Base-by-base conservation (phyloP, 2,888 invertebrate species). In the Rhagonycha lutea region DNA sequence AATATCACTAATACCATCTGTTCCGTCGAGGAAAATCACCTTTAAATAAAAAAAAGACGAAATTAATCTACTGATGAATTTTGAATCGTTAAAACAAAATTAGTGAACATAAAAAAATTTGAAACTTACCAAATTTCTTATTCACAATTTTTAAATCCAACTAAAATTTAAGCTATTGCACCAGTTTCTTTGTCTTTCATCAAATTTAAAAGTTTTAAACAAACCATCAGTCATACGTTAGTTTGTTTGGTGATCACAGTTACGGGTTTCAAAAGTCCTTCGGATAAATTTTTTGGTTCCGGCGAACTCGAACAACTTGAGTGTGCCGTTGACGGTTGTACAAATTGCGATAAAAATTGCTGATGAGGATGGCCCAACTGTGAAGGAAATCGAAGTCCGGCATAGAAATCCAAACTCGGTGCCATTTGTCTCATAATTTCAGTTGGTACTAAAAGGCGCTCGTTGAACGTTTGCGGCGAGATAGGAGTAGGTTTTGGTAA, bases 401-500 rank as follows among this genome's bases (percentile, higher is more conserved):
- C 85, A 82, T 89, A 90, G 73, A 90, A 86, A 71, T 91, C 90
- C 80, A 90, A 87, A 85, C 88, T 80, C 88, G 89, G 85, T 1
- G 88, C 89, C 86, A 78, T 89, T 88, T 78, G 90, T 86, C 73
- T 89, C 86, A 77, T 89, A 86, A 85, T 85, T 29, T 85, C 89
- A 69, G 86, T 84, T 73, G 77, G 84, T 29, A 81, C 85, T 62
- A 88, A 78, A 9, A 88, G 79, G 68, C 88, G 83, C 69, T 88
- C 88, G 82, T 87, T 81, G 79, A 89, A 89, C 1, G 86, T 80
- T 75, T 80, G 88, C 68, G 89, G 90, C 28, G 88, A 89, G 85
- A 88, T 89, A 84, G 89, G 89, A 79, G 90, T 90, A 82, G 91
- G 90, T 82, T 90, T 89, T 75, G 88, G 89, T 80, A 87, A 89